Conservation (phyloP, 2,888 invertebrate species). For the Folsomia manolachei region DNA sequence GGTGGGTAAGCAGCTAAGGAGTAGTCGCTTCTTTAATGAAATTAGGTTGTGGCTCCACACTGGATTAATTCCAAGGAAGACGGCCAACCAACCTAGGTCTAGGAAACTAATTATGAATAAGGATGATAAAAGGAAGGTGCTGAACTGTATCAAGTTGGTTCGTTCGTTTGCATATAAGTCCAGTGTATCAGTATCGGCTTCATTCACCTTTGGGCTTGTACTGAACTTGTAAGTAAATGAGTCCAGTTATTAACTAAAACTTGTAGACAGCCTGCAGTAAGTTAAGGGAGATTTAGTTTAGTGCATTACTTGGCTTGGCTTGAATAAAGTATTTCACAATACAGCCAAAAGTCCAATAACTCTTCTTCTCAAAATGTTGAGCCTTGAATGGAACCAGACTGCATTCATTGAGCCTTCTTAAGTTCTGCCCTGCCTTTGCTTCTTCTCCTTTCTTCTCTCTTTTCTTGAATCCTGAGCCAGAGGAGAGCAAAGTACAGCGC, state of each 20-base stretch:
- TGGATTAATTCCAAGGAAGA: too few relatives aligned
- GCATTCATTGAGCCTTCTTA: not conserved
- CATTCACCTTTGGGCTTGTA: not conserved
- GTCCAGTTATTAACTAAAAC: not conserved
- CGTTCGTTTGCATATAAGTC: not conserved
- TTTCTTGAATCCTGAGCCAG: too few relatives aligned
- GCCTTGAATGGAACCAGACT: not conserved
- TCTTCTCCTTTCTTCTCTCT: not conserved
- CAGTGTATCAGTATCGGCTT: too few relatives aligned
- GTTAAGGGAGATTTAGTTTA: not conserved
- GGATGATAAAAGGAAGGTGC: constrained; percentile 12
- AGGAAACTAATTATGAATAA: constrained; percentile 15
- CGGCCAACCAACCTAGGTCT: too few relatives aligned
- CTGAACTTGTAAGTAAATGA: not conserved
- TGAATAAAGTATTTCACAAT: not conserved
- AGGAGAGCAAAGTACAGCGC: not conserved
- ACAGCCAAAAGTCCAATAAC: not conserved
- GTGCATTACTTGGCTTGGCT: too few relatives aligned
- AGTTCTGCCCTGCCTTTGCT: too few relatives aligned
- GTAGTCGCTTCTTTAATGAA: not conserved
- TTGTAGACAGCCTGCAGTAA: not conserved
- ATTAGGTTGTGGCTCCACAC: not conserved
- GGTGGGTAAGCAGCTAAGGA: not conserved
- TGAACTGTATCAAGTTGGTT: not conserved
- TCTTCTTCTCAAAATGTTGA: not conserved